A percentile compares a stretch with the other conserved stretches of the same genome.
Evolutionary conservation across 30 jellyfish, hydroid and myxozoan species (phyloP).

Genomic region (Hydra vulgaris): DNA sequence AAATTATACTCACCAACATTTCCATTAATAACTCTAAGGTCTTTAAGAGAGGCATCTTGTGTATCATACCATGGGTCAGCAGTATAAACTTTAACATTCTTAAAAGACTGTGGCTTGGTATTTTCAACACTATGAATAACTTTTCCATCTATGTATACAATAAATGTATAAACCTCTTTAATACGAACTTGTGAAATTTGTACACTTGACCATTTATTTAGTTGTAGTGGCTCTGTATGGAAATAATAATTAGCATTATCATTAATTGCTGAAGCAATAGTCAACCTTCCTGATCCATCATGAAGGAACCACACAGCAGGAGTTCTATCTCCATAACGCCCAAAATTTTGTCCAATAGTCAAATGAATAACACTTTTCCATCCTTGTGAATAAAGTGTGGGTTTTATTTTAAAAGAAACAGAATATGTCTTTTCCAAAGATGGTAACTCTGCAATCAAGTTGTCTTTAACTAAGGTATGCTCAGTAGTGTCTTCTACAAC

Average conservation of each 20-base stretch:
- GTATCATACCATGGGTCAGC: constrained; percentile 14
- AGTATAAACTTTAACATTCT: neutral
- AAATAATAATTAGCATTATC: neutral
- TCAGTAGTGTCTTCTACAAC: neutral
- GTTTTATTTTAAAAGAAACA: neutral
- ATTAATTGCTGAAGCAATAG: neutral
- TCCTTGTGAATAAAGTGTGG: neutral
- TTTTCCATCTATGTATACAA: neutral
- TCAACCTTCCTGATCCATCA: neutral
- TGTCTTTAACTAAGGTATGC: neutral
- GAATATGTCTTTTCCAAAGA: neutral
- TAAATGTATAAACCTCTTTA: neutral
- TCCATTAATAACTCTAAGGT: neutral
- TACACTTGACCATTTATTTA: neutral
- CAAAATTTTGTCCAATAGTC: neutral
- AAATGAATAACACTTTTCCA: neutral
- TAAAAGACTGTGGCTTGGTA: neutral
- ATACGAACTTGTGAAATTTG: neutral
- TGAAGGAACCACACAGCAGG: neutral
- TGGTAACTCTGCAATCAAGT: neutral
- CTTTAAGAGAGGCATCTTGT: neutral
- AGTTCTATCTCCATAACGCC: neutral
- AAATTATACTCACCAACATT: neutral
- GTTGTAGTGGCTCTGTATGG: neutral
- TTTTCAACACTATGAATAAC: neutral